Percentiles rank a stretch among this genome's conserved stretches.
These are phyloP conservation scores for Thoracochromis brauschi DNA, from an alignment of 2,113 vertebrate species.

Conservation along the genomic window DNA sequence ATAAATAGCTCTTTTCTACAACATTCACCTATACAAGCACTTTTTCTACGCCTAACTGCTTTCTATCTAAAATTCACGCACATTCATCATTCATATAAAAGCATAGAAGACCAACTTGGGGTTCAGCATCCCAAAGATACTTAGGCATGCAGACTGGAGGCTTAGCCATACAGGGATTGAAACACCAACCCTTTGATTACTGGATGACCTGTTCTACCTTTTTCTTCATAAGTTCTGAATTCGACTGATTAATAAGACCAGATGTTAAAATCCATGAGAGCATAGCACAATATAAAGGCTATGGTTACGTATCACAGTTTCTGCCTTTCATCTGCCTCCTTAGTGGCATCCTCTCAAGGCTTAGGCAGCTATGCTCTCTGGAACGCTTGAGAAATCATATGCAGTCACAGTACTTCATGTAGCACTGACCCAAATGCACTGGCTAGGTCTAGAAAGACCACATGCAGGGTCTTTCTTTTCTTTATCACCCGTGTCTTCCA, in stretches of 20 bases:
- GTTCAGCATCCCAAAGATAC: neutral
- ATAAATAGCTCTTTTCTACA: neutral
- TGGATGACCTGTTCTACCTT: neutral
- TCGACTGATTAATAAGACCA: neutral
- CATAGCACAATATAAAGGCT: neutral
- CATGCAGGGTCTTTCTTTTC: neutral
- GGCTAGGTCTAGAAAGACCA: neutral
- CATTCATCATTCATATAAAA: neutral
- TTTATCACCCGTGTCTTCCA: neutral
- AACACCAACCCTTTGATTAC: neutral
- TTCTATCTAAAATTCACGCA: neutral
- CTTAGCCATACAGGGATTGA: neutral
- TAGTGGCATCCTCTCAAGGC: neutral
- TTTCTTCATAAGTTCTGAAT: neutral
- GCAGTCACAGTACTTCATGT: neutral
- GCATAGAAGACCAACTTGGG: neutral
- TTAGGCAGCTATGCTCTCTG: neutral
- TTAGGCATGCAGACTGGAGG: neutral
- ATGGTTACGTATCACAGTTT: neutral
- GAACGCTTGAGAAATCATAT: neutral
- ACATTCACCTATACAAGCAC: neutral
- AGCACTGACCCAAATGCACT: neutral
- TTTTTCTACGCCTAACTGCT: neutral
- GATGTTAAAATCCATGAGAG: neutral
- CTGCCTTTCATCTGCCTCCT: neutral